These are phyloP conservation scores for Myioborus melanocephalus DNA, from an alignment of 2,797 vertebrate genomes.

Conservation along the genomic window DNA sequence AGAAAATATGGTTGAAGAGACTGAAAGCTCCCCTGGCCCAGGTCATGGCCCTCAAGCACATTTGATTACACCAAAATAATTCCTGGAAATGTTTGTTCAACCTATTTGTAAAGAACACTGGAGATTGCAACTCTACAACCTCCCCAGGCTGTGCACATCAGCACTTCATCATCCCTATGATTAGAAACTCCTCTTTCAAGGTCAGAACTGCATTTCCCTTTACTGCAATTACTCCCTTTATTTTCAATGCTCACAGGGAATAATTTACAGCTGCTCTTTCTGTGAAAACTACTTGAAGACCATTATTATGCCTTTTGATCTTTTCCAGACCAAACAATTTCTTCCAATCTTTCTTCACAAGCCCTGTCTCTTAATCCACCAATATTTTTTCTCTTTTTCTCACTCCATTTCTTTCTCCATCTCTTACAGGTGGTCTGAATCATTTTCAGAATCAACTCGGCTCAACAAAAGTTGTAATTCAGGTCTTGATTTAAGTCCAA, in stretches of 20 bases:
- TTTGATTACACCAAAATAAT: background rate
- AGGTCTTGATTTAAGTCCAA: background rate
- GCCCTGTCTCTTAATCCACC: background rate
- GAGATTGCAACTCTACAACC: background rate
- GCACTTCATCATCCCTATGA: background rate
- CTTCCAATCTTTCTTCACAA: background rate
- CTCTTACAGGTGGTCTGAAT: background rate
- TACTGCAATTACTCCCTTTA: background rate
- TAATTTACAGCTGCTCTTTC: background rate
- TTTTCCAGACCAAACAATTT: background rate
- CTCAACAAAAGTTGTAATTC: background rate
- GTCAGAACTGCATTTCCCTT: background rate
- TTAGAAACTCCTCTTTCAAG: constrained; percentile 21
- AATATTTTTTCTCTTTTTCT: background rate
- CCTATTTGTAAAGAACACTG: background rate
- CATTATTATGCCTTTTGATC: background rate
- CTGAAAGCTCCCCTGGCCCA: background rate
- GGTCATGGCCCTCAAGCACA: background rate
- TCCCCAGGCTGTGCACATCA: background rate
- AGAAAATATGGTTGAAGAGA: background rate
- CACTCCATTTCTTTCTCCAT: background rate
- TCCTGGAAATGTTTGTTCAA: constrained; percentile 41
- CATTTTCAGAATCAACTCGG: background rate
- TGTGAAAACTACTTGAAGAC: background rate
- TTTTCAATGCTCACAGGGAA: background rate